Evolutionary conservation across 2,797 vertebrate genomes (phyloP).

Genomic region (Muraenolepis orangiensis): DNA sequence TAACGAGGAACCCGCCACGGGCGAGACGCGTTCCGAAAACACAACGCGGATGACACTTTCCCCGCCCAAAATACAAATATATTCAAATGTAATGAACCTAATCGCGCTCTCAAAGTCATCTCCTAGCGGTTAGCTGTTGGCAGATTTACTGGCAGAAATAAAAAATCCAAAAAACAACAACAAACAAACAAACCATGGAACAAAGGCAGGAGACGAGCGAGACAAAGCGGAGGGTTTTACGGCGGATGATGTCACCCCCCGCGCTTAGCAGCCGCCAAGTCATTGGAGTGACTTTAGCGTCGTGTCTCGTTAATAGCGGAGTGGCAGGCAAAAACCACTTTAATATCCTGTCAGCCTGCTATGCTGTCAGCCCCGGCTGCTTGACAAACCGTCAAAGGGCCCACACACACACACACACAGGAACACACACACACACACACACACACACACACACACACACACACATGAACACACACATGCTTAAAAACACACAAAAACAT

Average conservation of each 20-base stretch:
- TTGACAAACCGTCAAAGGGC: background rate
- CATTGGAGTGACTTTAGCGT: conserved; percentile 2
- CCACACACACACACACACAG: conserved; percentile 1
- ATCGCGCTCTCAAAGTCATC: too few species aligned
- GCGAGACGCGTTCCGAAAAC: too few species aligned
- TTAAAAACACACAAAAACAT: too few species aligned
- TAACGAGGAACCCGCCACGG: too few species aligned
- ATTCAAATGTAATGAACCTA: too few species aligned
- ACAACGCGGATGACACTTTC: too few species aligned
- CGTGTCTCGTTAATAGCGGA: background rate
- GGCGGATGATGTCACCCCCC: background rate
- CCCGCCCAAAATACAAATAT: too few species aligned
- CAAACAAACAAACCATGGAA: too few species aligned
- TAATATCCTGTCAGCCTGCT: background rate
- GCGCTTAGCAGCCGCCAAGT: background rate
- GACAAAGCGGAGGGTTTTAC: background rate
- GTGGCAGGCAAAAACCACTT: background rate
- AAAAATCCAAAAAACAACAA: too few species aligned
- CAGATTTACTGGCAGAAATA: too few species aligned
- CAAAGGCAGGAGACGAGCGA: too few species aligned
- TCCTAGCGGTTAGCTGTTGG: too few species aligned
- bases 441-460: conserved; percentile 2
- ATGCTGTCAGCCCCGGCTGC: background rate
- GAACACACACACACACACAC: background rate
- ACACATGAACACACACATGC: background rate